Evolutionary conservation across 2,113 vertebrate genomes (phyloP).

Genomic region (Paedocypris sp.): DNA sequence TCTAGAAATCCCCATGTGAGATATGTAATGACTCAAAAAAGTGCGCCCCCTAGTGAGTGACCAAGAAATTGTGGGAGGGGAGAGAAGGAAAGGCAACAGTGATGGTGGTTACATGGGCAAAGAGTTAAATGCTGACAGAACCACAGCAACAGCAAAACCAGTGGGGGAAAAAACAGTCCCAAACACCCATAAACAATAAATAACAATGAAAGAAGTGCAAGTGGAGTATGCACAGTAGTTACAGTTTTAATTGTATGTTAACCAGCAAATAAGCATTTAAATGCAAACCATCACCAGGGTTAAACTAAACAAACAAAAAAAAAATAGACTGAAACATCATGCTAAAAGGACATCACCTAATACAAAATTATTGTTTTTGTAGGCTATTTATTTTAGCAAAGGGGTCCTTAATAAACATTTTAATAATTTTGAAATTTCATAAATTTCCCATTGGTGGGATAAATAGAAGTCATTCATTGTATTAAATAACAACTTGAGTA

Average conservation of each 20-base stretch:
- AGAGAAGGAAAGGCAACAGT: slow-evolving; percentile 27
- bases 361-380: too few species aligned
- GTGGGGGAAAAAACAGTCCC: neutral
- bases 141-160: slow-evolving; percentile 25
- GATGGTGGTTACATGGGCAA: slow-evolving; percentile 33
- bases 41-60: slow-evolving; percentile 54
- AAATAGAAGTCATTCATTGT: too few species aligned
- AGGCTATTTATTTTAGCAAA: too few species aligned
- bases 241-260: too few species aligned
- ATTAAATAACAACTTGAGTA: too few species aligned
- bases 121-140: slow-evolving; percentile 22
- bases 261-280: neutral
- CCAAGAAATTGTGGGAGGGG: slow-evolving; percentile 3
- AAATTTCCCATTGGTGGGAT: too few species aligned
- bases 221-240: too few species aligned
- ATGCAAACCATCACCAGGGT: neutral
- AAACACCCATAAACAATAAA: neutral
- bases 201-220: neutral
- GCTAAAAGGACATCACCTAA: too few species aligned
- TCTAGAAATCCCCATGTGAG: slow-evolving; percentile 55
- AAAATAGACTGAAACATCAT: neutral
- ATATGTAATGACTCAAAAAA: slow-evolving; percentile 65
- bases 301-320: neutral
- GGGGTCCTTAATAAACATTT: too few species aligned
- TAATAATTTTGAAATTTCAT: too few species aligned